Base-by-base conservation (phyloP, 1,140 invertebrate species). In the Drosophila pachea region DNA sequence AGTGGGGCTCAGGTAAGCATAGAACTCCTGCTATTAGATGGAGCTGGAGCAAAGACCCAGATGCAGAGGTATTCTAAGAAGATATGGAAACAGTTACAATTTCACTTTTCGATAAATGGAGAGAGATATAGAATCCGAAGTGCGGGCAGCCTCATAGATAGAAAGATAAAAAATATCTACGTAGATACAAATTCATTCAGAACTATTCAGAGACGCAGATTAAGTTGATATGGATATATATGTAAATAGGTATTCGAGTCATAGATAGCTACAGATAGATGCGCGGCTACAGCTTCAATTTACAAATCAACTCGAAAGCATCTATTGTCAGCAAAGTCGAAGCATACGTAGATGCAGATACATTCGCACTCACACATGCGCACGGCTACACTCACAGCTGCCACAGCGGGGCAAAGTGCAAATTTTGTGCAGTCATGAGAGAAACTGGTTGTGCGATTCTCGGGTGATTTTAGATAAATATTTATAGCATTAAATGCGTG, bases 401-500 rank as follows among this genome's bases (percentile, higher is more conserved):
- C 40, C 6, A 14, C 56, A 55, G 59, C 62, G 22, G 3, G 22
- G 22, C 22, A 22, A 49, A 70, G 12, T 31, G 29, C 4, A 32
- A 32, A n/a, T 64, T 73, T 45, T 62, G 74, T 60, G 63, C 50
- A 59, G 55, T 73, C 58, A 47, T 56, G 68, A 54, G 55, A 53
- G 38, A 82, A 82, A 81, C 78, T 78, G 78, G 78, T 84, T 82
- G 56, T 67, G 55, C 22, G 53, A 36, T 54, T 66, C 63, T 72
- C 38, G n/a, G 29, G 16, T 5, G 64, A 72, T 64, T 68, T 72
- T 68, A 77, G 63, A 71, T 62, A 77, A 68, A 76, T 81, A 71
- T 77, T 74, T 81, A 81, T 74, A 62, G 65, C 71, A 69, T 76
- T 83, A 79, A 83, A 78, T 84, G 78, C 78, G 78, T 83, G 78